Conservation (phyloP, 2,797 vertebrate genomes). For the Orestias chungarensis region DNA sequence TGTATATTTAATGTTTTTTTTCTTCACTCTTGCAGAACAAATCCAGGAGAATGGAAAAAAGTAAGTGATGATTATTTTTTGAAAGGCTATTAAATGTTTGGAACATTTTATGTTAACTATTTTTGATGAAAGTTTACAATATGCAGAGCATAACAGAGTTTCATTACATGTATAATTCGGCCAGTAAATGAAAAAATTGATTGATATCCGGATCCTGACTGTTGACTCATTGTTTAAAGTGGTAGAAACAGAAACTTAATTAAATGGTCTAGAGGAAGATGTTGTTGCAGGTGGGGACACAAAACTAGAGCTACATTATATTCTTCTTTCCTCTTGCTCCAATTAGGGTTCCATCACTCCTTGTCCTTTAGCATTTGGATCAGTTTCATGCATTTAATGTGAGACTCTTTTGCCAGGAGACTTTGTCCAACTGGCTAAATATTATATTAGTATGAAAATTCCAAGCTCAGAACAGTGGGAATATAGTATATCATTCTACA, state of each 20-base stretch:
- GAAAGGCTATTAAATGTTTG: constrained; percentile 34
- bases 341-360: neutral
- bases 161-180: constrained; percentile 23
- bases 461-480: too few relatives aligned
- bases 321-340: too few relatives aligned
- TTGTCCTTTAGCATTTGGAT: neutral
- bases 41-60: constrained; percentile 87
- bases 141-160: constrained; percentile 9
- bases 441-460: too few relatives aligned
- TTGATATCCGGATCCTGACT: constrained; percentile 29
- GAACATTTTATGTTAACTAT: neutral
- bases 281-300: neutral
- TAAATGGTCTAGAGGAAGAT: neutral
- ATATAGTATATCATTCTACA: too few relatives aligned
- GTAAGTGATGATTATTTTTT: constrained; percentile 82
- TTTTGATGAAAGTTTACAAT: neutral
- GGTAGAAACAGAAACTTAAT: neutral
- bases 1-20: constrained; percentile 12
- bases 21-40: constrained; percentile 82
- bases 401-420: too few relatives aligned
- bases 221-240: neutral
- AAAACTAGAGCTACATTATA: too few relatives aligned
- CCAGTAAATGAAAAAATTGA: constrained; percentile 11
- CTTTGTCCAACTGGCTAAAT: too few relatives aligned
- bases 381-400: neutral